Evolutionary conservation across 2,113 vertebrate species (phyloP).

Genomic region (Meriones unguiculatus): DNA sequence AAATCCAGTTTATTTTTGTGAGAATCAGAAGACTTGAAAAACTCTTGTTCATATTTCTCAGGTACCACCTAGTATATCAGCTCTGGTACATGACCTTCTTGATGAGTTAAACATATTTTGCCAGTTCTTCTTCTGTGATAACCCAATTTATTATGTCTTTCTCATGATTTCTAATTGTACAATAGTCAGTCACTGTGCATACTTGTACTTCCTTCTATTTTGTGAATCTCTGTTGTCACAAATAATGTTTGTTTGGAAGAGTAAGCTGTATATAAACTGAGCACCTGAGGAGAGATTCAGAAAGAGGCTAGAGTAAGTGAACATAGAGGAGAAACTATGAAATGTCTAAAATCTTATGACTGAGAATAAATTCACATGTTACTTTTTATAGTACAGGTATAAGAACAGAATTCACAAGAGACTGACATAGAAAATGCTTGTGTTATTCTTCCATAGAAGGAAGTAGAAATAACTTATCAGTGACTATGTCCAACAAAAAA

Average conservation of each 20-base stretch:
- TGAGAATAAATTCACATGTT: not conserved
- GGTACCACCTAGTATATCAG: not conserved
- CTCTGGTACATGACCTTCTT: not conserved
- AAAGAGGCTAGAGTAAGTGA: not conserved
- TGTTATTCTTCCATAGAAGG: not conserved
- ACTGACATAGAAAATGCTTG: not conserved
- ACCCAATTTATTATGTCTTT: not conserved
- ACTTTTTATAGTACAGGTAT: rapidly evolving
- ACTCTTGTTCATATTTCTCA: not conserved
- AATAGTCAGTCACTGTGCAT: not conserved
- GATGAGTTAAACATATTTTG: not conserved
- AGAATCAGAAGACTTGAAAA: not conserved
- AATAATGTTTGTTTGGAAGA: not conserved
- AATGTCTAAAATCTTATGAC: not conserved
- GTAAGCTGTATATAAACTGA: not conserved
- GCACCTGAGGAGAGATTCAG: not conserved
- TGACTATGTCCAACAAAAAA: not conserved
- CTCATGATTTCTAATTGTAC: not conserved
- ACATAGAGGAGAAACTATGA: not conserved
- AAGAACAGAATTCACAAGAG: not conserved
- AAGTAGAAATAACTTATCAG: not conserved
- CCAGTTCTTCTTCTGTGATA: not conserved
- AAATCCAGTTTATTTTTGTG: not conserved
- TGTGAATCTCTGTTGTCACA: not conserved
- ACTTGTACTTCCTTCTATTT: not conserved